A percentile compares a stretch with the other conserved stretches of the same genome.
phyloP scores from a whole-genome alignment of 2,113 vertebrate genomes.

The Stomatorhinus ivindoensis region DNA sequence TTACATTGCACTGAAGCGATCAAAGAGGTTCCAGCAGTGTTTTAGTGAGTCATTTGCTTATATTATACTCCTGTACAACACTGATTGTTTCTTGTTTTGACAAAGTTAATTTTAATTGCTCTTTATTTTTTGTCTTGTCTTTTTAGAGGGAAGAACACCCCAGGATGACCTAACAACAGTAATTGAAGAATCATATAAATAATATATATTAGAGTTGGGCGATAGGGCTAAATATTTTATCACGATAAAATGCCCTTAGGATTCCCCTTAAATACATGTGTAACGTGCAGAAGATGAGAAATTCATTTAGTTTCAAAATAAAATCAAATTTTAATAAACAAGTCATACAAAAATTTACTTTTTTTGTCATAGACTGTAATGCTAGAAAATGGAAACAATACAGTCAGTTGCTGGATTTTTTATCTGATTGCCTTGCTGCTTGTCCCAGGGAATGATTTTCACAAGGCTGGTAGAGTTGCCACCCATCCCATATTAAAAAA shows the following conservation, averaged over 20 bases:
- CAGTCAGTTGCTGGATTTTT: not conserved
- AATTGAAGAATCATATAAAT: not conserved
- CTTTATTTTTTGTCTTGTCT: not conserved
- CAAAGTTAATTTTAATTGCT: not conserved
- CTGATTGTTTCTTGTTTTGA: not conserved
- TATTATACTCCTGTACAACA: not conserved
- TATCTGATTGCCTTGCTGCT: not conserved
- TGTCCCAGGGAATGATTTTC: not conserved
- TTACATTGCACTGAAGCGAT: slow-evolving; percentile 39
- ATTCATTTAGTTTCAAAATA: not conserved
- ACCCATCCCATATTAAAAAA: not conserved
- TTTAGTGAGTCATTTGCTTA: slow-evolving; percentile 44
- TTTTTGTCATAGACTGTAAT: not conserved
- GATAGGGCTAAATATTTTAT: not conserved
- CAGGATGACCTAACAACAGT: slow-evolving; percentile 13
- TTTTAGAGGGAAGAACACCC: slow-evolving; percentile 13
- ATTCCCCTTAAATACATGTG: not conserved
- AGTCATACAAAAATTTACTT: not conserved
- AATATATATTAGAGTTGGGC: not conserved
- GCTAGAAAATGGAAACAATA: not conserved
- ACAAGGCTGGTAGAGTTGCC: not conserved
- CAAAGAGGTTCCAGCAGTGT: slow-evolving; percentile 44
- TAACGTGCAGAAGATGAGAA: not conserved
- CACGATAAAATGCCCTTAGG: no score
- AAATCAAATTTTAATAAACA: not conserved